These are phyloP conservation scores for Mastomys natalensis DNA, from an alignment of 2,113 vertebrate species.

Conservation along the genomic window DNA sequence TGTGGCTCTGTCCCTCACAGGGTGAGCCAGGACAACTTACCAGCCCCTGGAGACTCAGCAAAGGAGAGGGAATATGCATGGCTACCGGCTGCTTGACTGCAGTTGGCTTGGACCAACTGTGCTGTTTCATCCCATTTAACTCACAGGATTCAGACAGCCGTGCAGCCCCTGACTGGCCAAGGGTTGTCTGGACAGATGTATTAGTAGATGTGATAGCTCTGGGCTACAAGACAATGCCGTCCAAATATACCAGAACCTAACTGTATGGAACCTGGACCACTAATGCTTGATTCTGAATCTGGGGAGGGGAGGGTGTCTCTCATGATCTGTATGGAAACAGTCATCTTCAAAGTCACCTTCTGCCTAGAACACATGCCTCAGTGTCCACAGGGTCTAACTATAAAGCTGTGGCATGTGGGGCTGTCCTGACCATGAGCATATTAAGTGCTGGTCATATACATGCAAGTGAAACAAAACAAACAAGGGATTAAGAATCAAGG, in stretches of 20 bases:
- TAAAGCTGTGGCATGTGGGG: constrained; percentile 64
- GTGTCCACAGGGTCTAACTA: neutral
- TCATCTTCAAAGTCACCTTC: neutral
- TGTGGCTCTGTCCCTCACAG: constrained; percentile 8
- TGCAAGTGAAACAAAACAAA: constrained; percentile 69
- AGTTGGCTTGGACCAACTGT: neutral
- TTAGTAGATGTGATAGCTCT: neutral
- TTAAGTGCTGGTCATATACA: constrained; percentile 62
- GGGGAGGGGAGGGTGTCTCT: neutral
- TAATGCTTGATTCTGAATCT: neutral
- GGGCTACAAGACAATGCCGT: no score
- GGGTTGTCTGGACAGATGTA: neutral
- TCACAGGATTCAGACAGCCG: neutral
- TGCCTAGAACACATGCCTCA: neutral
- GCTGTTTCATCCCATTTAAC: neutral
- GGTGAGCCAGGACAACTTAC: constrained; percentile 13
- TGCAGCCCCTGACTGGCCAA: neutral
- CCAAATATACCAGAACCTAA: neutral
- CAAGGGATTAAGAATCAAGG: neutral
- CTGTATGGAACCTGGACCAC: neutral
- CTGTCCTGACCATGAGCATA: constrained; percentile 65
- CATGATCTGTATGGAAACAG: neutral
- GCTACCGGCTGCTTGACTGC: neutral
- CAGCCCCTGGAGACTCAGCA: neutral
- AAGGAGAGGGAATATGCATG: neutral